A percentile compares a stretch with the other conserved stretches of the same genome.
Conservation (phyloP, 2,888 invertebrate species). For the Megastigmus dorsalis region DNA sequence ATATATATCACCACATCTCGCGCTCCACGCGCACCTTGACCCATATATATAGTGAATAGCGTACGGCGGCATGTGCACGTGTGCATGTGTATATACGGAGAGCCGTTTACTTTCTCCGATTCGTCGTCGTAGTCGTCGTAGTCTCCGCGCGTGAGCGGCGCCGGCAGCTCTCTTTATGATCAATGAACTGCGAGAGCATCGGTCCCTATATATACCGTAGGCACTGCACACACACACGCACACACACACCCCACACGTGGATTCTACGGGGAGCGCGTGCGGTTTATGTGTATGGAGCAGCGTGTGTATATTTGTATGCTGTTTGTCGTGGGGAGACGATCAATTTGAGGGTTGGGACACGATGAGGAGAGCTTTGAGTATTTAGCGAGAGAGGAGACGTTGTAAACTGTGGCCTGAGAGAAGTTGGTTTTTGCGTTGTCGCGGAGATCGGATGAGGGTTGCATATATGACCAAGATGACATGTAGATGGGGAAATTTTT, state of each 20-base stretch:
- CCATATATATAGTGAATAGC: slow-evolving; percentile 61
- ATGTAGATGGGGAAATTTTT: too few relatives aligned
- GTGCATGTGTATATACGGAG: too few relatives aligned
- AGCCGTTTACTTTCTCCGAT: slow-evolving; percentile 59
- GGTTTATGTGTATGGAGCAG: background rate
- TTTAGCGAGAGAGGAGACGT: too few relatives aligned
- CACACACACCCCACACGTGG: background rate
- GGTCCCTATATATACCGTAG: background rate
- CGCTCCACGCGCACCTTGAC: slow-evolving; percentile 61
- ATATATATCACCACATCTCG: too few relatives aligned
- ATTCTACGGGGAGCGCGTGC: too few relatives aligned
- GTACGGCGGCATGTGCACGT: slow-evolving; percentile 46
- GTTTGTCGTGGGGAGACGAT: background rate
- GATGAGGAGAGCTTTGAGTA: too few relatives aligned
- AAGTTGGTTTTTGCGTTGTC: too few relatives aligned
- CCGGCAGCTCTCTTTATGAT: slow-evolving; percentile 32
- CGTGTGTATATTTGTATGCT: background rate
- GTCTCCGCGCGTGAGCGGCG: too few relatives aligned
- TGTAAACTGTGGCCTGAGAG: too few relatives aligned
- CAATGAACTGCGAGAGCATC: background rate
- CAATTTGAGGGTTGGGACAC: too few relatives aligned
- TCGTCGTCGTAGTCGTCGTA: slow-evolving; percentile 10
- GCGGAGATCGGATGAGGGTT: too few relatives aligned
- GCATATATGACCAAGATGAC: too few relatives aligned
- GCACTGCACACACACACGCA: background rate